These are phyloP conservation scores for Rotaria socialis DNA, from an alignment of 2,888 invertebrate species.

Conservation along the genomic window DNA sequence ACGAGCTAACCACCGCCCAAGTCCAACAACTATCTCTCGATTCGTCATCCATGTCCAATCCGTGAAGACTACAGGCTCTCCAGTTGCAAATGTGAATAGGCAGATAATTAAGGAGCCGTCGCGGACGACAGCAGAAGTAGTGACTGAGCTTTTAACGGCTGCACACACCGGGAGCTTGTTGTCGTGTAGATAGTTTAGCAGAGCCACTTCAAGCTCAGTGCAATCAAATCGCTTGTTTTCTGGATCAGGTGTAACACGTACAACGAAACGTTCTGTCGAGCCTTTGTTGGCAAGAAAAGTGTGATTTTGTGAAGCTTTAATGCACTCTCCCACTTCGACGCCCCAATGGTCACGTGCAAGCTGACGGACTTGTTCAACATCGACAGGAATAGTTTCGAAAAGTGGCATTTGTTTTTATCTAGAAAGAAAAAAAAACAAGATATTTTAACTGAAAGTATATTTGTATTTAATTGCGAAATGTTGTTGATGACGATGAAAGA, in stretches of 20 bases:
- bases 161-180: background rate
- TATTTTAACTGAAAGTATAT: no score
- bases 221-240: background rate
- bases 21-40: background rate
- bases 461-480: no score
- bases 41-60: conserved; percentile 7
- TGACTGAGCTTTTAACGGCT: background rate
- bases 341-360: background rate
- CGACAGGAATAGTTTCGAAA: background rate
- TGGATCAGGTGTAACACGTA: background rate
- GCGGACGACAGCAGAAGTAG: background rate
- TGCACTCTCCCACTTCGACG: background rate
- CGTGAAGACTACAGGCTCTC: background rate
- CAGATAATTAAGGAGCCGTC: background rate
- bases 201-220: background rate
- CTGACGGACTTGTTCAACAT: background rate
- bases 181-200: background rate
- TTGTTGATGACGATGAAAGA: no score
- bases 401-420: background rate
- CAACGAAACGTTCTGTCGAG: background rate
- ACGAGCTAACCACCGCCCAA: background rate
- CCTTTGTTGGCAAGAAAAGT: background rate
- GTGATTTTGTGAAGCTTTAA: background rate
- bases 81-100: background rate
- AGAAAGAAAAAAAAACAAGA: no score